Percentiles rank a stretch among this genome's conserved stretches.
Conservation (phyloP, 53 echinoderm and acorn worm genomes). For the Mesocentrotus franciscanus region DNA sequence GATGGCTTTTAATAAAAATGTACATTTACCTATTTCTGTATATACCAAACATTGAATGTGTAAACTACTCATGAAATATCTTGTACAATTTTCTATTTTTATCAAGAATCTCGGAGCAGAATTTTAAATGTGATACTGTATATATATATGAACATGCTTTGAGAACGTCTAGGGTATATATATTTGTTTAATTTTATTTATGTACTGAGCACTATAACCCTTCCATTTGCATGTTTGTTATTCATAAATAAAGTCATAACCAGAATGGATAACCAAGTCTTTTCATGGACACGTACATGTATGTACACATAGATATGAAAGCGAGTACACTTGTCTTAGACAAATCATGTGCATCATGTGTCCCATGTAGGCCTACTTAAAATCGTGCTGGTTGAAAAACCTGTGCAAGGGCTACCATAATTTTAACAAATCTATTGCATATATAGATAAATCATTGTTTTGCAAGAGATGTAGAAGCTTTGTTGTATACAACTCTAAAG, state of each 20-base stretch:
- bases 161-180: not conserved
- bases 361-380: not conserved
- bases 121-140: not conserved
- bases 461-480: not conserved
- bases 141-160: constrained; percentile 9
- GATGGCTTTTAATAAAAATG: constrained; percentile 16
- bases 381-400: not conserved
- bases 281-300: not conserved
- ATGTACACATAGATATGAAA: not conserved
- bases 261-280: not conserved
- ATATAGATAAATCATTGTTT: not conserved
- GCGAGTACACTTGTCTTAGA: not conserved
- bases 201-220: not conserved
- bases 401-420: not conserved
- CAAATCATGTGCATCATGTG: not conserved
- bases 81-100: constrained; percentile 62
- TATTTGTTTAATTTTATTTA: constrained; percentile 42
- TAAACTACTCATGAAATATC: constrained; percentile 61
- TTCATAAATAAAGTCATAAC: not conserved
- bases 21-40: constrained; percentile 50
- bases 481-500: not conserved
- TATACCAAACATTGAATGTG: constrained; percentile 18
- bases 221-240: not conserved
- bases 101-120: constrained; percentile 1
- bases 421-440: too few relatives aligned